Base-by-base conservation (phyloP, 2,113 vertebrate genomes). In the Elachura formosa region DNA sequence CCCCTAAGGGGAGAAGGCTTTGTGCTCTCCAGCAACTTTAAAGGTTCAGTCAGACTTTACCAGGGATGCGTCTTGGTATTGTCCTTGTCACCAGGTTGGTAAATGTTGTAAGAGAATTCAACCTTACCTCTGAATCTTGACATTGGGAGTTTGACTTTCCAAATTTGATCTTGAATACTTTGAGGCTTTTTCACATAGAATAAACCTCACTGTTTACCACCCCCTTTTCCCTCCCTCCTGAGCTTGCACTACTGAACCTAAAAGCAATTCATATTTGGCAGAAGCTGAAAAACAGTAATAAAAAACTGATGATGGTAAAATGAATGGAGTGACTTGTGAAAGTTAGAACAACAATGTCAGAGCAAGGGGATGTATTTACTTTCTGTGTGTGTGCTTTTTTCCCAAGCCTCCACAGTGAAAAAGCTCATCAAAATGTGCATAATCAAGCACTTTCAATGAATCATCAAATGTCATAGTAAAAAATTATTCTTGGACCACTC, bases 371-470 rank as follows among this genome's bases (percentile, higher is more conserved):
- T 21, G 31, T 77, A 63, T 88, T 90, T 76, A 64, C 22, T 89
- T 82, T 72, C 29, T 62, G 2, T 7, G 2, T 68, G 17, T 54
- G 20, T 66, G 18, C 10, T 69, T 87, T 80, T 79, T n/a, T 2
- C 1, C 20, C 64, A 80, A 86, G 36, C 24, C 41, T 74, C 24
- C 26, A 29, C 17, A 59, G 41, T 89, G 83, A 89, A 72, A 83
- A 82, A 95, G 9, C 80, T 92, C 68, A 94, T 95, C 24, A 94
- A 93, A 95, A 93, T 94, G 52, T 92, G 63, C 87, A 87, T 94
- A 92, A 94, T 87, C 74, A 78, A 89, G 52, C 79, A 34, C 46
- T 93, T 87, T 21, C 24, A 86, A 59, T 96, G 81, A 95, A 92
- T 96, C 88, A 93, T 58, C 93, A 94, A 92, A 94, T 84, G 55